Evolutionary conservation across 2,113 vertebrate species (phyloP), one percentile per base, ranked within the genome.

Genomic region (Anas platyrhynchos): DNA sequence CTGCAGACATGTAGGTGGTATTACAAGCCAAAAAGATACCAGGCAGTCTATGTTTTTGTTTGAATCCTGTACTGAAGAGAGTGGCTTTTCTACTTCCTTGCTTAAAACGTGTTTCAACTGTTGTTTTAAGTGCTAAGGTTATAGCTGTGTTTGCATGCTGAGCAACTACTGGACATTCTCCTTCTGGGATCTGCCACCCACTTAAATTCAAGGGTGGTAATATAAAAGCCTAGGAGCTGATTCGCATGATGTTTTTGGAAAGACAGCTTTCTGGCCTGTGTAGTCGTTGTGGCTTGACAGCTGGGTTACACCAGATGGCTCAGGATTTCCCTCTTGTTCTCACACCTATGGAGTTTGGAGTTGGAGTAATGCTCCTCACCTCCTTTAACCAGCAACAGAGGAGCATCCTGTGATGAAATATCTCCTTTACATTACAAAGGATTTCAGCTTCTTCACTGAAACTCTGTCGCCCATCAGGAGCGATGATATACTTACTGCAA

Each of bases 351-450:
- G 90, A 93, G 83, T 83, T 2, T 1, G 4, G 90, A 93, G 83
- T 83, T 2, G 0, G 9, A 81, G 86, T 46, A 89, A 84, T 15
- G 3, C 86, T 96, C 86, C 79, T 43, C 58, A 0, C 3, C 86
- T 96, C 86, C 79, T 38, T 41, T 41, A 41, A 41, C 41, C 41
- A 41, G 41, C 41, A 41, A 41, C 41, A 41, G 41, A 41, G 41
- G 41, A 41, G 41, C 41, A 41, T 41, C 41, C 58, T 0, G 4
- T 66, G 61, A 94, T 36, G 58, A 73, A 92, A 58, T 31, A 36
- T 38, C 88, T 94, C 80, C 62, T 96, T 95, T 91, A 86, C 88
- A 86, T 94, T 36, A 84, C 86, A 94, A 93, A 93, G 65, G 36
- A 65, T 58, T 16, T 11, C 7, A 3, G 22, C 62, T 89, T 79